Conservation (phyloP, 2,888 invertebrate genomes). For the Habrosyne pyritoides region DNA sequence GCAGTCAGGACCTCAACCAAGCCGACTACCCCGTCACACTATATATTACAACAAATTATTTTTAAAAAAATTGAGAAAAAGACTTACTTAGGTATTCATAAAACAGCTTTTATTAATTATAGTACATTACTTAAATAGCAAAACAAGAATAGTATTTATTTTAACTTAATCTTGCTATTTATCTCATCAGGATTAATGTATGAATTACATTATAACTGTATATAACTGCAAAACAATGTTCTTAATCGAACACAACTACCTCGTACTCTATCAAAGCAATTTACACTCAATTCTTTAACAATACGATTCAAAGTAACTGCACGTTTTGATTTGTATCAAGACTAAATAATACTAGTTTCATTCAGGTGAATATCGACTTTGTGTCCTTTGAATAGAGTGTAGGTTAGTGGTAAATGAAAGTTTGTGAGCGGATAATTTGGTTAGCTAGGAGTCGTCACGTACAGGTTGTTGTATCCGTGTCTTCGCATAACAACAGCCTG, state of each 20-base stretch:
- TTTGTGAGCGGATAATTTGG: slow-evolving; percentile 42
- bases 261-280: slow-evolving; percentile 11
- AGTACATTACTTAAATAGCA: no score
- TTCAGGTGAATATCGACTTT: slow-evolving; percentile 22
- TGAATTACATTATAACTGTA: slow-evolving; percentile 10
- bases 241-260: slow-evolving; percentile 22
- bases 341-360: slow-evolving; percentile 17
- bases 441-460: slow-evolving; percentile 56
- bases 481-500: slow-evolving; percentile 55
- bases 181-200: not conserved
- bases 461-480: slow-evolving; percentile 51
- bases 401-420: slow-evolving; percentile 15
- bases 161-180: not conserved
- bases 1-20: no score
- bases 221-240: slow-evolving; percentile 34
- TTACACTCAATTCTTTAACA: slow-evolving; percentile 14
- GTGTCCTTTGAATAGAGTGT: slow-evolving; percentile 15
- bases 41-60: no score
- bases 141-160: no score
- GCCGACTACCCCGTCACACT: no score
- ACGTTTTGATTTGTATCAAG: slow-evolving; percentile 20
- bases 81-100: no score
- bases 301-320: slow-evolving; percentile 24
- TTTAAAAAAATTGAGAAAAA: no score
- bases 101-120: no score